phyloP scores from a whole-genome alignment of 2,113 vertebrate genomes.

The Malurus alboscapulatus region DNA sequence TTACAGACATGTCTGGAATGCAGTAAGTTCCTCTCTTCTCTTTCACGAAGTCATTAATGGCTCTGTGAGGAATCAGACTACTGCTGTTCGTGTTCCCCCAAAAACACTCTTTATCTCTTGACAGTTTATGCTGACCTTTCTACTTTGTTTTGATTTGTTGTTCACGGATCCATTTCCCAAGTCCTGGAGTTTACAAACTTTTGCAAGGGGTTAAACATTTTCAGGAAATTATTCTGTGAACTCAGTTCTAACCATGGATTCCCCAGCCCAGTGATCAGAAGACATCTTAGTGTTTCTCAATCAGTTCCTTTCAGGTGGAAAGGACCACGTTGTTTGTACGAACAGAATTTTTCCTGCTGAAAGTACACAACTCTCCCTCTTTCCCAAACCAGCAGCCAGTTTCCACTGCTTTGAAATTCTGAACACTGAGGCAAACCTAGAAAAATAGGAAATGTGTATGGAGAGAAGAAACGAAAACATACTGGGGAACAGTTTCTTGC shows the following conservation, averaged over 20 bases:
- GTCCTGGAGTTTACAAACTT: background rate
- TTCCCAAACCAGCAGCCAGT: background rate
- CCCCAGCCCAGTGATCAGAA: background rate
- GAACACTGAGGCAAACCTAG: background rate
- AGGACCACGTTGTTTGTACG: background rate
- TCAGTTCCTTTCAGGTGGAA: constrained; percentile 24
- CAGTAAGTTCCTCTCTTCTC: constrained; percentile 26
- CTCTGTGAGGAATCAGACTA: background rate
- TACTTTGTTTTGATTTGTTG: constrained; percentile 18
- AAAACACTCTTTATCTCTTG: constrained; percentile 41
- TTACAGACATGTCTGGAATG: constrained; percentile 59
- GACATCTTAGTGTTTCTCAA: constrained; percentile 12
- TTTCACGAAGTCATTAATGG: constrained; percentile 16
- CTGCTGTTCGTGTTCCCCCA: background rate
- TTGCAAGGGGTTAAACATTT: constrained; percentile 38
- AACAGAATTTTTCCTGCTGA: constrained; percentile 21
- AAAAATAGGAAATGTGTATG: background rate
- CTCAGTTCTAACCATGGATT: background rate
- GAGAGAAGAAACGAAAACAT: constrained; percentile 18
- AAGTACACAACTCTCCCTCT: constrained; percentile 11
- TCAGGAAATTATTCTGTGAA: constrained; percentile 2
- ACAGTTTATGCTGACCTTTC: constrained; percentile 7
- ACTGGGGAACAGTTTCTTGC: background rate
- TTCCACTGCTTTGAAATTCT: constrained; percentile 30
- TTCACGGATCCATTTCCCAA: background rate